phyloP scores from a whole-genome alignment of 2,113 vertebrate genomes.

The Hemiprocne comata region DNA sequence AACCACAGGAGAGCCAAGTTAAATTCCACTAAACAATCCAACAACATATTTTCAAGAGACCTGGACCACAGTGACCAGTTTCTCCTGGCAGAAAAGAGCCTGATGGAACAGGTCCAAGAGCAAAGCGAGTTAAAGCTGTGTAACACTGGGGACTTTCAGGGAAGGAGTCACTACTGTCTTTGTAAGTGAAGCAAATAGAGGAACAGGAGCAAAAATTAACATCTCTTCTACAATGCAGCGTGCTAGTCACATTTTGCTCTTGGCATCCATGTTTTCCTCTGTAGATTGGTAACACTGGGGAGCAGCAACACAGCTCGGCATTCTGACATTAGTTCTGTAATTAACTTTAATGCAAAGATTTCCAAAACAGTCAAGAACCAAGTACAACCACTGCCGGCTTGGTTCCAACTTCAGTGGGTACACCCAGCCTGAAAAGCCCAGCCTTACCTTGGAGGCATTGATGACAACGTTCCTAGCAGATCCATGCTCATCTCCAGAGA shows the following conservation, averaged over 20 bases:
- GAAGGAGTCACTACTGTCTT: neutral
- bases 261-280: neutral
- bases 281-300: neutral
- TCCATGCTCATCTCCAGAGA: constrained; percentile 80
- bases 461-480: constrained; percentile 80
- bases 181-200: neutral
- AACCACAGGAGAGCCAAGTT: neutral
- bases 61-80: neutral
- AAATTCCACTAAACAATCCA: neutral
- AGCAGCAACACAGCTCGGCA: neutral
- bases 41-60: neutral
- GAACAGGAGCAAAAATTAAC: neutral
- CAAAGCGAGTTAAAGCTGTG: neutral
- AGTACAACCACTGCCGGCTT: neutral
- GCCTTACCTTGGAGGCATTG: constrained; percentile 78
- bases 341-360: neutral
- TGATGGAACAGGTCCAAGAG: neutral
- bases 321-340: neutral
- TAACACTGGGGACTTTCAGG: neutral
- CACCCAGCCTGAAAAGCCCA: neutral
- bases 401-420: neutral
- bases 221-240: neutral
- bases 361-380: neutral
- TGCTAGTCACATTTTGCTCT: neutral
- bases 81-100: neutral